Base-by-base conservation (phyloP, 2,888 invertebrate species). In the Dendrolimus houi region DNA sequence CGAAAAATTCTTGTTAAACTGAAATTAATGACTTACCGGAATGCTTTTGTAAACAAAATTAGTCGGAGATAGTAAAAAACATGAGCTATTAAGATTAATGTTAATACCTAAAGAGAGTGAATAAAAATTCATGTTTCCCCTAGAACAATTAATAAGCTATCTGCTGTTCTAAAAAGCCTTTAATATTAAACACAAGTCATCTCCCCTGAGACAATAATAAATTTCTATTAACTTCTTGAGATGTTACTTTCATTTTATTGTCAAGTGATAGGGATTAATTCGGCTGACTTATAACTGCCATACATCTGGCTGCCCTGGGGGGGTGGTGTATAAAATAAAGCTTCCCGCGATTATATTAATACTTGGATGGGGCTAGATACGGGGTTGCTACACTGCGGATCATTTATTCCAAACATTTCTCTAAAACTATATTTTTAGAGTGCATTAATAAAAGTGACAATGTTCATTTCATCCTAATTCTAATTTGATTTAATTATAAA, bases 241-340 rank as follows among this genome's bases (percentile, higher is more conserved):
- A 86, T 81, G 86, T 85, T 76, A 83, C 85, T 85, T 87, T 80
- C 74, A 86, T 85, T 87, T 87, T 85, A 82, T 87, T 91, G 81
- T 85, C 82, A 78, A 89, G 84, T 85, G 86, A 86, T 87, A 87
- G 82, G 83, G 91, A 88, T 89, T 91, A 92, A 84, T 89, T 86
- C 81, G 73, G 81, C 74, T 88, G 87, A 89, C 91, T 92, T 87
- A 91, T 90, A 84, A 89, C 87, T 83, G 89, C 81, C 81, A 92
- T 92, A 85, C 83, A 87, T 91, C 83, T 83, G 70, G 75, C 80
- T 79, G 85, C 83, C 83, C 79, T 66, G 67, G 72, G 75, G 79
- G 74, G 75, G 75, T 79, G 79, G 77, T 78, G 81, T 83, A 82
- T 85, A 85, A 87, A 90, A 85, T 88, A 85, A 88, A 88, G 87